Evolutionary conservation across 1,140 invertebrate species (phyloP), one percentile per base, ranked within the genome.

Genomic region (Ylistrum balloti): DNA sequence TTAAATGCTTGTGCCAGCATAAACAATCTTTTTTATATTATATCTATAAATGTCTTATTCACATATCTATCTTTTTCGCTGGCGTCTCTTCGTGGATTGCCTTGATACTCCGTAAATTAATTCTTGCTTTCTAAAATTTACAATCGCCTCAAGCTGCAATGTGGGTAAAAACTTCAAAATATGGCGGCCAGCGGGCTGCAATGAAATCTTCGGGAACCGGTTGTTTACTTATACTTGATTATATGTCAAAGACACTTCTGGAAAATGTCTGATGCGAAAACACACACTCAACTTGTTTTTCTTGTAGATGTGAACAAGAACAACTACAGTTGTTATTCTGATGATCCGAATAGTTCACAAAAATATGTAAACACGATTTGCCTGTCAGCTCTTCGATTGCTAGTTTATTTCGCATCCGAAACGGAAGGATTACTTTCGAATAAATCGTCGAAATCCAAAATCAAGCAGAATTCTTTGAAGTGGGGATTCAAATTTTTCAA

Each of bases 281-380:
- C 0, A 74, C 56, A 74, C 9, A 74, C 56, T 17, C 56, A 74
- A 11, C 56, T 74, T 28, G 56, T 74, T n/a, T 74, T 74, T 74
- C 56, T 74, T 5, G 56, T 74, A 74, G 56, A 74, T 74, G 56
- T 74, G n/a, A 74, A 74, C 56, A 74, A 74, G n/a, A 74, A 74
- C 13, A 74, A 74, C 13, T n/a, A 74, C 56, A 28, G 28, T 74
- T 74, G 22, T 28, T 5, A n/a, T 11, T 17, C 56, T 28, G 28
- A 74, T n/a, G 56, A 74, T 74, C 56, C 56, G 0, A 28, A 5
- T n/a, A 28, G 56, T 28, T 74, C 56, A 74, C 56, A 74, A 28
- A 74, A 74, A 74, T 74, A 74, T 74, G 22, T 74, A n/a, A 74
- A 74, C 56, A 74, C 56, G 3, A 74, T 74, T 74, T 74, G 56